These are phyloP conservation scores for Holcopasites calliopsidis DNA, from an alignment of 1,140 invertebrate species.

Conservation along the genomic window DNA sequence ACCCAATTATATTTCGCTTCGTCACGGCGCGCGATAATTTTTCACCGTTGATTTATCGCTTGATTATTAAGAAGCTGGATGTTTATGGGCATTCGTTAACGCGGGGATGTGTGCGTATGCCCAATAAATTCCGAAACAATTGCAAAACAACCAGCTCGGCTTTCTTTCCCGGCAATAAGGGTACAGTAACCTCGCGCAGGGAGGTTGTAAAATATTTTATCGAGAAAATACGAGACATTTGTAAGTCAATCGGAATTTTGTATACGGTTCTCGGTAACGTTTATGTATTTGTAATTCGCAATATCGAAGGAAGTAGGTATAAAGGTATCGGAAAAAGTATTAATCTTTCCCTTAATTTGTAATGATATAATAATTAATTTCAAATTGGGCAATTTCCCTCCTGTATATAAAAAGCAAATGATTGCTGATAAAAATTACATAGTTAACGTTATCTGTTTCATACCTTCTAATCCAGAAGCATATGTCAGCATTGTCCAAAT, in stretches of 20 bases:
- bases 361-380: no score
- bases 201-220: not conserved
- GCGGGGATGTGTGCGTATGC: not conserved
- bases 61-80: constrained; percentile 11
- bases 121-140: constrained; percentile 16
- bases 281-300: no score
- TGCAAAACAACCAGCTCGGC: not conserved
- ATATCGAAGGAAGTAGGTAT: no score
- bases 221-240: not conserved
- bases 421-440: not conserved
- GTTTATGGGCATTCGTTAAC: constrained; percentile 17
- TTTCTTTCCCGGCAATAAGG: constrained; percentile 1
- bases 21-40: constrained; percentile 4
- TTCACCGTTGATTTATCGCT: constrained; percentile 23
- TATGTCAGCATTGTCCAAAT: constrained; percentile 48
- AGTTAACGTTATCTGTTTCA: not conserved
- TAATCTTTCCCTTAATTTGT: no score
- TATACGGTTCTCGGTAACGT: not conserved
- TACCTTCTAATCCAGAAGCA: constrained; percentile 1
- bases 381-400: no score
- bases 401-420: not conserved
- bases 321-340: no score
- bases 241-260: not conserved
- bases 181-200: not conserved
- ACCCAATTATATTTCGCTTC: not conserved